Evolutionary conservation across 2,797 vertebrate genomes (phyloP), one percentile per base, ranked within the genome.

Genomic region (Clarias laeviceps): DNA sequence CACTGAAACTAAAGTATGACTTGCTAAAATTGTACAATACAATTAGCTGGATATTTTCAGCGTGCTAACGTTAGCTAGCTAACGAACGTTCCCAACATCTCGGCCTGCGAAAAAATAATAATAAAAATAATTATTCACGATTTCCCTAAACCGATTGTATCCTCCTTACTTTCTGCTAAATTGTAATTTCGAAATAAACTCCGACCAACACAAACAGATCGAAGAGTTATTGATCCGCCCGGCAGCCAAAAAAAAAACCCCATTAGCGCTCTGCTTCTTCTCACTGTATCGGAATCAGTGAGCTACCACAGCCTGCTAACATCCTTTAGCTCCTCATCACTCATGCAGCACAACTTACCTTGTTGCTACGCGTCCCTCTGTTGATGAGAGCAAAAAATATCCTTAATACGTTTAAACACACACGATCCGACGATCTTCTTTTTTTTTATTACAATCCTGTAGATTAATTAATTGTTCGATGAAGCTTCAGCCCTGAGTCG

Each of bases 341-440:
- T 85, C 87, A 88, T 79, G 85, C 88, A 80, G 69, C 82, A 85
- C 84, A 88, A 91, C 91, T 91, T 89, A 92, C 91, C 91, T 90
- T 89, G 88, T 90, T 82, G 86, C 84, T 89, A 84, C 86, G 90
- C 88, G 87, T 86, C 86, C 88, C 88, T 88, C 85, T 89, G 84
- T 83, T 80, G 90, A 89, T 82, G 84, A 84, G 79, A 87, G 78
- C 83, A 62, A 65, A 73, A 84, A 84, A 54, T 62, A 84, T 82
- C 79, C 82, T 76, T 70, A 64, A 54, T 80, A 83, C 84, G 78
- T 83, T 87, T 78, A 82, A 86, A 88, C 50, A 54, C 50, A 74
- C 40, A 65, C 73, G 69, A 82, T 73, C 68, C 83, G 73, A 70
- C 86, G 82, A 15, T 88, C 80, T 73, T 82, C 56, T 79, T 34